Base-by-base conservation (phyloP, 1,140 invertebrate genomes). In the Drosophila erecta region DNA sequence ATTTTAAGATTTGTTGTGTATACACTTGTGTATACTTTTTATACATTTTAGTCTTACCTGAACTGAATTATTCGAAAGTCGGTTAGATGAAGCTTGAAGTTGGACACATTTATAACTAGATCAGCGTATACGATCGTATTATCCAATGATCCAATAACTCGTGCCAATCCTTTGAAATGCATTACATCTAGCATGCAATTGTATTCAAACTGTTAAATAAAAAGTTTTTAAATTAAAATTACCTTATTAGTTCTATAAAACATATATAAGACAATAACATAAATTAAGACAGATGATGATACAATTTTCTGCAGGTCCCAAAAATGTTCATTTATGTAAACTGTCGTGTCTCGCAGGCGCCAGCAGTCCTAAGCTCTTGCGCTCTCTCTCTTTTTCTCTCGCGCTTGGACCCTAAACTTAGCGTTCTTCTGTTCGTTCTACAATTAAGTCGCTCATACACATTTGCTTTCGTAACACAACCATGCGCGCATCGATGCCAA, bases 1-100 rank as follows among this genome's bases (percentile, higher is more conserved):
- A 4, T 17, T 17, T 17, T 17, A 17, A 17, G 17, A 17, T 17
- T 17, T 17, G 17, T 17, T 17, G n/a, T n/a, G n/a, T n/a, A n/a
- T n/a, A 27, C 0, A 30, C 7, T 30, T 8, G 1, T 8, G 27
- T 30, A 30, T 30, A 30, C 7, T 30, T 30, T 30, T 30, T 7
- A 30, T 8, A 17, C 10, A 43, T 43, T 43, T 11, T 11, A 3
- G 14, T 10, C 15, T 51, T 38, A 90, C 87, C 87, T 79, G 49
- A 89, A 90, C 51, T 73, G 50, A 35, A 85, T 77, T 43, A 90
- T 81, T 17, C 84, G 84, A 57, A 90, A 90, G 69, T 90, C 79
- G 33, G 85, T 33, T 3, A 90, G 49, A 40, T 79, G 58, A 8
- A 90, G 65, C 10, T 67, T 70, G 1, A 74, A 74, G 47, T 55